Evolutionary conservation across 1,140 invertebrate species (phyloP).

Genomic region (Magallana ariakensis): DNA sequence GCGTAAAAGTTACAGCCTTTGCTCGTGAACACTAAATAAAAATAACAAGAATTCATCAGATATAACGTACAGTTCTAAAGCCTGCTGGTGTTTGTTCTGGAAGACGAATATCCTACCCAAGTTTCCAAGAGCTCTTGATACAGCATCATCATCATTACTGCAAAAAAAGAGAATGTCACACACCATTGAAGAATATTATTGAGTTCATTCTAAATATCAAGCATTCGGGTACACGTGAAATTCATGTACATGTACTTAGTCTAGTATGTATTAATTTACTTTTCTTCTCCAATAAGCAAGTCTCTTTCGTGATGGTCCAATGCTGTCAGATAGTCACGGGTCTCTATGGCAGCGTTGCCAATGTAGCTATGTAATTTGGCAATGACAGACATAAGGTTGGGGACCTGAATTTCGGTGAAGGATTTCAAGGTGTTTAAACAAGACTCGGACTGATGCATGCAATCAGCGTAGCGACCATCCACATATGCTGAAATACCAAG

Average conservation of each 20-base stretch:
- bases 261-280: constrained; percentile 50
- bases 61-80: constrained; percentile 76
- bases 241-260: too few species aligned
- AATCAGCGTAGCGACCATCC: constrained; percentile 52
- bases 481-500: constrained; percentile 50
- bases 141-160: constrained; percentile 70
- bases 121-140: constrained; percentile 77
- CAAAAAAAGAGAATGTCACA: too few species aligned
- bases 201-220: too few species aligned
- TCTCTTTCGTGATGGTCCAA: constrained; percentile 70
- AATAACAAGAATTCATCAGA: not conserved
- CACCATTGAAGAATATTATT: too few species aligned
- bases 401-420: constrained; percentile 59
- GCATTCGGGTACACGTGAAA: too few species aligned
- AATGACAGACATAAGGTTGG: constrained; percentile 65
- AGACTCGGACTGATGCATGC: constrained; percentile 42
- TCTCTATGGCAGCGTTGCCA: constrained; percentile 73
- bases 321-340: constrained; percentile 67
- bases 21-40: not conserved
- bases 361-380: constrained; percentile 72
- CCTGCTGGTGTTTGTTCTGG: constrained; percentile 75
- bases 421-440: constrained; percentile 48
- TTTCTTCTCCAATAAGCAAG: constrained; percentile 64
- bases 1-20: not conserved
- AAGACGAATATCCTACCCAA: constrained; percentile 76